Evolutionary conservation across 2,113 vertebrate genomes (phyloP).

Genomic region (Scortum barcoo): DNA sequence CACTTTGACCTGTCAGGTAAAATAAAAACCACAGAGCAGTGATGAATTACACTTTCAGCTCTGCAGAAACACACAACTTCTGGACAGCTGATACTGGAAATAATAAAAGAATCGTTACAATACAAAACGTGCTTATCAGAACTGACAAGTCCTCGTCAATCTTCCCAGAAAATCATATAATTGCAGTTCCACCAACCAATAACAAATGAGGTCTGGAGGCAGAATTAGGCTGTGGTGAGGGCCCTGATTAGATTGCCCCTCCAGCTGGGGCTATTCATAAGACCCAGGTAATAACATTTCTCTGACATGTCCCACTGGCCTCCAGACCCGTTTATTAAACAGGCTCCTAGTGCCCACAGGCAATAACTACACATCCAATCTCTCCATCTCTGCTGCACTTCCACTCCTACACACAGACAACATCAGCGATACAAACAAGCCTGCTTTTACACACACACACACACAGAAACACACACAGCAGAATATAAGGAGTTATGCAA

Average conservation of each 20-base stretch:
- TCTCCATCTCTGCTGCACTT: conserved; percentile 45
- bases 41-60: conserved; percentile 8
- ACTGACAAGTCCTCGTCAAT: conserved; percentile 42
- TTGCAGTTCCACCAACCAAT: conserved; percentile 34
- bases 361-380: conserved; percentile 73
- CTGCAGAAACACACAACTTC: neutral
- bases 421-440: conserved; percentile 15
- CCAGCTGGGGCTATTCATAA: conserved; percentile 76
- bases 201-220: conserved; percentile 61
- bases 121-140: conserved; percentile 35
- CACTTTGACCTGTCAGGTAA: conserved; percentile 3
- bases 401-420: conserved; percentile 24
- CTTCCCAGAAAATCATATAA: conserved; percentile 41
- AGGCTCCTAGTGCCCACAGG: conserved; percentile 61
- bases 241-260: conserved; percentile 68
- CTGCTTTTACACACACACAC: conserved; percentile 12
- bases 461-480: neutral
- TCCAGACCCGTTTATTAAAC: conserved; percentile 76
- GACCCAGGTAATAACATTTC: conserved; percentile 79
- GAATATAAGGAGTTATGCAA: neutral
- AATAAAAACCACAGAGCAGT: conserved; percentile 9
- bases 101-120: neutral
- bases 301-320: conserved; percentile 76
- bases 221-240: conserved; percentile 60
- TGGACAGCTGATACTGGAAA: conserved; percentile 1